Base-by-base conservation (phyloP, 1,140 invertebrate genomes). In the Melitaea cinxia region DNA sequence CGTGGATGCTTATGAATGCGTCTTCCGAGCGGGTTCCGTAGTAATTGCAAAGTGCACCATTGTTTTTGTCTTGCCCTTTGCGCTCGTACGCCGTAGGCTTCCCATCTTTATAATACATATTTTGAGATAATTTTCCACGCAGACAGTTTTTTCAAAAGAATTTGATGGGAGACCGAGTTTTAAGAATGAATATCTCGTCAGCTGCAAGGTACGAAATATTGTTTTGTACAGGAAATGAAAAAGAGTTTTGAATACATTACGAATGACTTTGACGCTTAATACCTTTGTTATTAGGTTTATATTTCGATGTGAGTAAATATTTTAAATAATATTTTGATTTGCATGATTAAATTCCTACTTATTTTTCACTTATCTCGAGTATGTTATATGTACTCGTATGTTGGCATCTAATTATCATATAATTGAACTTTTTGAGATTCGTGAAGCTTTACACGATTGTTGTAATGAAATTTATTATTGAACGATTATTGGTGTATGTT, bases 21-120 rank as follows among this genome's bases (percentile, higher is more conserved):
- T 59, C 69, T 71, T 71, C 65, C 65, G 69, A 67, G 59, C 60
- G 69, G 69, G 55, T 70, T 70, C 69, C 65, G 60, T 59, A 75
- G 83, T 73, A 84, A 86, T 86, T 86, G 80, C 82, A 76, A 75
- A 86, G 83, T 86, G 82, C 80, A 73, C 72, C 71, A 86, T 86
- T 86, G 83, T 86, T 82, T 74, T 63, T 52, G 45, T 35, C 70
- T 63, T 75, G 72, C 80, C 78, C 76, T 77, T 73, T 71, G 77
- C 75, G 70, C 68, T 69, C 67, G 64, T 55, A 59, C 42, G 62
- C 47, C 63, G 63, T 65, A 65, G 58, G 58, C 65, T 50, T 67
- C 57, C 65, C 58, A 67, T 67, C 64, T 55, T 60, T 66, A 61
- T 19, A 67, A 67, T 61, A 35, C 45, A 60, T 60, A 61, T 67